Conservation (phyloP, 1,140 invertebrate genomes). For the Cyrtorhinus lividipennis region DNA sequence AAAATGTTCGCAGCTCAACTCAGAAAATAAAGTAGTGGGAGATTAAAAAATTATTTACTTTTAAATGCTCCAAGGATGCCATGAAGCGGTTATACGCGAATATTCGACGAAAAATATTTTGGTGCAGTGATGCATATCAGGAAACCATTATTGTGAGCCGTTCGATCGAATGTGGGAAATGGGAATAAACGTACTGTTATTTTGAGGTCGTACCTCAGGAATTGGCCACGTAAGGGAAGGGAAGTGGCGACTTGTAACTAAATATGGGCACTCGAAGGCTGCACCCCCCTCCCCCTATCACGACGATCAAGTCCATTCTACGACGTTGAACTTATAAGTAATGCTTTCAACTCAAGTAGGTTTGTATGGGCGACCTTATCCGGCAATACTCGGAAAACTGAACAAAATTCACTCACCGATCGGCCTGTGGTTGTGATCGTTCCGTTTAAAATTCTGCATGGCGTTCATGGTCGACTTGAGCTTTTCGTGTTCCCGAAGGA, state of each 20-base stretch:
- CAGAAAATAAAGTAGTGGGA: too few relatives aligned
- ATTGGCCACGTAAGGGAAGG: neutral
- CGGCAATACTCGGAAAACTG: neutral
- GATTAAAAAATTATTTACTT: too few relatives aligned
- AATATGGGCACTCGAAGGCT: neutral
- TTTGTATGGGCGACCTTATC: neutral
- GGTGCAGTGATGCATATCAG: neutral
- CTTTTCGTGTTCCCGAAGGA: conserved; percentile 78
- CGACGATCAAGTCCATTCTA: neutral
- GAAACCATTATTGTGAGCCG: neutral
- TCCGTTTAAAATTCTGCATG: conserved; percentile 42
- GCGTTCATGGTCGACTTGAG: conserved; percentile 66
- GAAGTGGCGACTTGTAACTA: neutral
- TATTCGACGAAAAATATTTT: neutral
- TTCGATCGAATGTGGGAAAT: too few relatives aligned
- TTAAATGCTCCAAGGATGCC: too few relatives aligned
- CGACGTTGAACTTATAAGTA: neutral
- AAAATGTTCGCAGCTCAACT: too few relatives aligned
- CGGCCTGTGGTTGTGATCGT: neutral
- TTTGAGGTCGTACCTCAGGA: neutral
- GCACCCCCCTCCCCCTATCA: neutral
- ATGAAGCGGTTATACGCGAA: neutral
- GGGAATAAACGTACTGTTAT: too few relatives aligned
- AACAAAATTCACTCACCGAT: neutral
- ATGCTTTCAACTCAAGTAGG: neutral